Base-by-base conservation (phyloP, 2,888 invertebrate species). In the Craniophora ligustri region DNA sequence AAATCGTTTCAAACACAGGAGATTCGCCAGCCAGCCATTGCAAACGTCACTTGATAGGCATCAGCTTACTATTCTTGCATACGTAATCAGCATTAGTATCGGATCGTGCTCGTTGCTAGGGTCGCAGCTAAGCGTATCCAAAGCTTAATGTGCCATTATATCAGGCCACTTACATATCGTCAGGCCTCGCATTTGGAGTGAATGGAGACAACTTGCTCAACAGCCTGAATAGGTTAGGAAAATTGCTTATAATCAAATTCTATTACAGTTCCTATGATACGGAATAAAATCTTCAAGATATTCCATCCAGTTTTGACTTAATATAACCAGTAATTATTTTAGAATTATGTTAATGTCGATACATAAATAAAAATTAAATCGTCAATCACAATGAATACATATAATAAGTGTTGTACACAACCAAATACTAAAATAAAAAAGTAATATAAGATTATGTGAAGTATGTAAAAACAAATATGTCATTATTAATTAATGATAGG, bases 181-280 rank as follows among this genome's bases (percentile, higher is more conserved):
- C 92, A 62, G 88, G 89, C 80, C 75, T 84, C 80, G 81, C 83
- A 80, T 87, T 88, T 73, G 88, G 78, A 67, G 90, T 79, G 86
- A 91, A 90, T 84, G 92, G 89, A 60, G 92, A 88, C 78, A 90
- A 87, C 91, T 92, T 92, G 90, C 86, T 88, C 92, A 90, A 87
- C 84, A 92, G 90, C 91, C 92, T 92, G 85, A 76, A 82, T 75
- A 79, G 79, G 73, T 82, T 68, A 73, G 82, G 84, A 89, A 88
- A 87, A 84, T 70, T 51, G 54, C 45, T 70, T 74, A 63, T 58
- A 61, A 69, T 72, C 48, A 58, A 59, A 48, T 67, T 53, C 40
- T 54, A 56, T 55, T 19, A 42, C 19, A 68, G 10, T 51, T 64
- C 34, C 14, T 34, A 59, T 53, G 46, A 47, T 16, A 64, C 30